Conservation (phyloP, 2,888 invertebrate genomes). For the Eledona agricola region DNA sequence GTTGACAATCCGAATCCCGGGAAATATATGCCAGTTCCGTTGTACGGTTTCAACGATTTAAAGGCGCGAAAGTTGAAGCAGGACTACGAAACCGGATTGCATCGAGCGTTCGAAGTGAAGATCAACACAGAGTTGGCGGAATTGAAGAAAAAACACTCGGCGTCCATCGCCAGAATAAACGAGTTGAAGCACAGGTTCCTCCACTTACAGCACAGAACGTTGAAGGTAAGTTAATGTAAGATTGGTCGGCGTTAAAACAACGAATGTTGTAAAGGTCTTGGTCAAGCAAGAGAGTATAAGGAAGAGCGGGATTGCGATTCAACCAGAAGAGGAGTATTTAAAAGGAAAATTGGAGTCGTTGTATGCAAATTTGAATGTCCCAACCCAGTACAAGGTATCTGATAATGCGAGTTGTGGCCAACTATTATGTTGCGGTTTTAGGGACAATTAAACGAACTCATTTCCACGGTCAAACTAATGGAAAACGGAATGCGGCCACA, state of each 20-base stretch:
- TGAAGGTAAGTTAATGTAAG: conserved; percentile 69
- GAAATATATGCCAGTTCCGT: conserved; percentile 90
- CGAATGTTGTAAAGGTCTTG: conserved; percentile 71
- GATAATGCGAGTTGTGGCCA: not conserved
- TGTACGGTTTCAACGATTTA: conserved; percentile 87
- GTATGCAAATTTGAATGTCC: conserved; percentile 86
- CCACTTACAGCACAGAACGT: conserved; percentile 82
- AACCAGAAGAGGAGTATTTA: conserved; percentile 91
- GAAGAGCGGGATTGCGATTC: conserved; percentile 87
- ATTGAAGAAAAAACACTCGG: conserved; percentile 82
- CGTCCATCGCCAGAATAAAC: conserved; percentile 80
- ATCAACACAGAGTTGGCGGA: conserved; percentile 80
- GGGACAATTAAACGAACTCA: conserved; percentile 89
- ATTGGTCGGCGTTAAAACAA: not conserved
- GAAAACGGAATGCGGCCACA: conserved; percentile 66
- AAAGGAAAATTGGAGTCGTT: conserved; percentile 87
- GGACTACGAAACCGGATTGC: conserved; percentile 82
- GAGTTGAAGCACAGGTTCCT: conserved; percentile 84
- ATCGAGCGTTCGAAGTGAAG: conserved; percentile 81
- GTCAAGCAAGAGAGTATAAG: conserved; percentile 87
- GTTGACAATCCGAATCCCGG: conserved; percentile 93
- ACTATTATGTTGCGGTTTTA: conserved; percentile 55
- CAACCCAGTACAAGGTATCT: conserved; percentile 88
- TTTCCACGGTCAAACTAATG: conserved; percentile 84
- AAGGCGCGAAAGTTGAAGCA: conserved; percentile 86